Percentiles rank a stretch among this genome's conserved stretches.
phyloP scores from a whole-genome alignment of 2,797 vertebrate species.

The Glyptemys insculpta region DNA sequence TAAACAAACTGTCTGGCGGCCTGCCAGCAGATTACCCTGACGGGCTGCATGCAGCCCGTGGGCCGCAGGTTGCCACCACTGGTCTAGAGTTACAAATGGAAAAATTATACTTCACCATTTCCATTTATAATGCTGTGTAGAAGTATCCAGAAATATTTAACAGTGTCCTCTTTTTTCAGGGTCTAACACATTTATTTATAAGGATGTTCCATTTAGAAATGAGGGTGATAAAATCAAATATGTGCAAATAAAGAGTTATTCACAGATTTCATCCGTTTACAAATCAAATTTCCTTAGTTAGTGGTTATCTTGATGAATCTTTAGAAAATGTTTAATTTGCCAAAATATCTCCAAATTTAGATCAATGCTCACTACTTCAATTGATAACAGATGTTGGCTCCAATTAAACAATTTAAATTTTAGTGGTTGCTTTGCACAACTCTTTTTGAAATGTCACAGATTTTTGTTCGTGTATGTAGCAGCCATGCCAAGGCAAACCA shows the following conservation, averaged over 20 bases:
- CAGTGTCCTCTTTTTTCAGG: not conserved
- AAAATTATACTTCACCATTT: not conserved
- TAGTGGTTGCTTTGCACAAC: slow-evolving; percentile 36
- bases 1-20: no score
- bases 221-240: not conserved
- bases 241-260: not conserved
- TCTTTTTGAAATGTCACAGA: slow-evolving; percentile 65
- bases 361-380: slow-evolving; percentile 39
- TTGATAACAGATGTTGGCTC: slow-evolving; percentile 63
- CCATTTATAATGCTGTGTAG: not conserved
- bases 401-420: slow-evolving; percentile 37
- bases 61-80: no score
- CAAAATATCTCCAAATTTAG: slow-evolving; percentile 56
- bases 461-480: slow-evolving; percentile 58
- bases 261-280: not conserved
- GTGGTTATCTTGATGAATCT: slow-evolving; percentile 24
- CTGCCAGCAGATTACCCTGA: no score
- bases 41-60: no score
- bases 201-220: not conserved
- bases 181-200: not conserved
- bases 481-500: slow-evolving; percentile 52
- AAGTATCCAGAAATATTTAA: not conserved
- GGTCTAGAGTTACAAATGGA: not conserved
- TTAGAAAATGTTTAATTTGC: slow-evolving; percentile 55
- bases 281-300: slow-evolving; percentile 15